Evolutionary conservation across 2,888 invertebrate species (phyloP).

Genomic region (Hemithea aestivaria): DNA sequence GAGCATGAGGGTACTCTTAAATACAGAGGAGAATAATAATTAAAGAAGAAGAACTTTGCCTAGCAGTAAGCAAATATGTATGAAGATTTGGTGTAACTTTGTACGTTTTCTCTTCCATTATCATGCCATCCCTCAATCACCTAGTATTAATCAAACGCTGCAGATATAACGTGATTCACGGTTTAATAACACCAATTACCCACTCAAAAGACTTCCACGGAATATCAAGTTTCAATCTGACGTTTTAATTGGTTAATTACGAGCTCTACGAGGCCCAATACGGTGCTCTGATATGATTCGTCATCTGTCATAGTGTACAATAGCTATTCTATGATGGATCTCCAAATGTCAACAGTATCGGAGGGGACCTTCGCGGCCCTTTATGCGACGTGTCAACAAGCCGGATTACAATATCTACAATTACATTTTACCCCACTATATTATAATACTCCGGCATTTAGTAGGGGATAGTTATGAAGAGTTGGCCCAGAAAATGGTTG

Average conservation of each 20-base stretch:
- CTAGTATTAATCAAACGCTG: not conserved
- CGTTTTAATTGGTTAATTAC: slow-evolving; percentile 26
- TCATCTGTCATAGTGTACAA: slow-evolving; percentile 25
- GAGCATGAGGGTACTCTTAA: too few species aligned
- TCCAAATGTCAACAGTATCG: slow-evolving; percentile 14
- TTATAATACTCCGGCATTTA: too few species aligned
- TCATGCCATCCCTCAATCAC: not conserved
- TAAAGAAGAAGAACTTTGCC: too few species aligned
- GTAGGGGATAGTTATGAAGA: too few species aligned
- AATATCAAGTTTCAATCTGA: slow-evolving; percentile 24
- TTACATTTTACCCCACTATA: slow-evolving; percentile 30
- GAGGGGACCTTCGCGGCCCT: slow-evolving; percentile 35
- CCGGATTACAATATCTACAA: slow-evolving; percentile 44
- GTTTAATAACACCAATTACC: slow-evolving; percentile 9
- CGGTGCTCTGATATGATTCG: slow-evolving; percentile 12
- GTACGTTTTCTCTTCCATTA: not conserved
- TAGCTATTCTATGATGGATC: slow-evolving; percentile 21
- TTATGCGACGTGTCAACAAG: slow-evolving; percentile 47
- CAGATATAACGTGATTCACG: not conserved
- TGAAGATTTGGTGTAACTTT: not conserved
- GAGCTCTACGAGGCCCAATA: slow-evolving; percentile 13
- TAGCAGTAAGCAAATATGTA: too few species aligned
- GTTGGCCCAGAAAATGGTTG: too few species aligned
- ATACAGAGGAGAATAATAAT: too few species aligned
- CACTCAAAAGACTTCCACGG: slow-evolving; percentile 1